Evolutionary conservation across 2,113 vertebrate genomes (phyloP).

Genomic region (Menura novaehollandiae): DNA sequence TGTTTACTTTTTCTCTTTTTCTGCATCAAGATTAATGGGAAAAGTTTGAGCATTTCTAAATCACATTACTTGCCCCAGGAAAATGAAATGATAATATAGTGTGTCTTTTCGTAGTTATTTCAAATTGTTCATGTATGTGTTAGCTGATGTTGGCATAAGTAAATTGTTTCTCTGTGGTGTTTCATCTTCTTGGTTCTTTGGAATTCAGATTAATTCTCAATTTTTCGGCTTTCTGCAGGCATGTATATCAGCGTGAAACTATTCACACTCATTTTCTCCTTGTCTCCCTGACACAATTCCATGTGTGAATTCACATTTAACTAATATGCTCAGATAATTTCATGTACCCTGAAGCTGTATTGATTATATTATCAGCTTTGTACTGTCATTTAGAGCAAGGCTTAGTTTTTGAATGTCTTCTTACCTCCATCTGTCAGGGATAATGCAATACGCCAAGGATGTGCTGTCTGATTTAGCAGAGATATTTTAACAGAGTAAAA

Average conservation of each 20-base stretch:
- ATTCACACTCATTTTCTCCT: background rate
- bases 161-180: slow-evolving; percentile 38
- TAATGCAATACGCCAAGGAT: background rate
- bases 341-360: background rate
- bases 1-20: background rate
- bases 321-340: slow-evolving; percentile 2
- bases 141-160: slow-evolving; percentile 35
- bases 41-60: slow-evolving; percentile 23
- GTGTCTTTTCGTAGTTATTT: slow-evolving; percentile 26
- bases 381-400: background rate
- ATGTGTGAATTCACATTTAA: background rate
- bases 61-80: background rate
- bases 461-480: background rate
- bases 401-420: background rate
- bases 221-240: background rate
- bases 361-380: background rate
- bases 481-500: background rate
- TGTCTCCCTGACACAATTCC: background rate
- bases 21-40: background rate
- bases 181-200: slow-evolving; percentile 3
- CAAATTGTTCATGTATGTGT: background rate
- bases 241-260: background rate
- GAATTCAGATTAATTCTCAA: slow-evolving; percentile 18
- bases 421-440: background rate
- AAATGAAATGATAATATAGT: slow-evolving; percentile 40